Conservation (phyloP, 2,888 invertebrate species). For the Leptopilina drosophilae region DNA sequence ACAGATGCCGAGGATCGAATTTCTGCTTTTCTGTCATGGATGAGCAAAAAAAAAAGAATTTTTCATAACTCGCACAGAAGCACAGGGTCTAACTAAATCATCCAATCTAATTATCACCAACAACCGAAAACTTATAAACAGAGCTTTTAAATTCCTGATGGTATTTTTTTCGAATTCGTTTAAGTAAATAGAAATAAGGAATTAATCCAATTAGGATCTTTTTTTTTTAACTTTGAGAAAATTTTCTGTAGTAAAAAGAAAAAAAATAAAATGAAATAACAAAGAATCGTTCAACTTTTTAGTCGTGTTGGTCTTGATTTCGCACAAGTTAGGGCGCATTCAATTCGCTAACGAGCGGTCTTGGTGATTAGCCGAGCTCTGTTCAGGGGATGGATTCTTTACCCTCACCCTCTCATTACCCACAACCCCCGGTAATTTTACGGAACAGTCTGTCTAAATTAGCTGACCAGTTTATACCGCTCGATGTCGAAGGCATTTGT, state of each 20-base stretch:
- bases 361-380: constrained; percentile 69
- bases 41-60: constrained; percentile 1
- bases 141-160: too few relatives aligned
- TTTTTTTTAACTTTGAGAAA: not conserved
- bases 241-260: not conserved
- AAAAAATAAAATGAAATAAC: not conserved
- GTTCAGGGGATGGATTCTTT: constrained; percentile 66
- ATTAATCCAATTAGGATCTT: too few relatives aligned
- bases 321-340: constrained; percentile 63
- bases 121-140: not conserved
- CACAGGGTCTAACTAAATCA: not conserved
- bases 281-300: constrained; percentile 54
- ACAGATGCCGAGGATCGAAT: constrained; percentile 36
- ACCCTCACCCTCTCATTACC: constrained; percentile 70
- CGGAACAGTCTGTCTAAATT: constrained; percentile 72
- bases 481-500: constrained; percentile 43
- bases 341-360: constrained; percentile 73
- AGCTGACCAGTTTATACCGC: constrained; percentile 63
- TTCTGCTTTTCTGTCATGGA: constrained; percentile 30
- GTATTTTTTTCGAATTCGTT: too few relatives aligned
- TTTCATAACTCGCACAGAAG: constrained; percentile 18
- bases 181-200: not conserved
- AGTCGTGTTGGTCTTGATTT: constrained; percentile 58
- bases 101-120: not conserved
- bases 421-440: constrained; percentile 69